phyloP scores from a whole-genome alignment of 2,113 vertebrate genomes.

The Eublepharis macularius region DNA sequence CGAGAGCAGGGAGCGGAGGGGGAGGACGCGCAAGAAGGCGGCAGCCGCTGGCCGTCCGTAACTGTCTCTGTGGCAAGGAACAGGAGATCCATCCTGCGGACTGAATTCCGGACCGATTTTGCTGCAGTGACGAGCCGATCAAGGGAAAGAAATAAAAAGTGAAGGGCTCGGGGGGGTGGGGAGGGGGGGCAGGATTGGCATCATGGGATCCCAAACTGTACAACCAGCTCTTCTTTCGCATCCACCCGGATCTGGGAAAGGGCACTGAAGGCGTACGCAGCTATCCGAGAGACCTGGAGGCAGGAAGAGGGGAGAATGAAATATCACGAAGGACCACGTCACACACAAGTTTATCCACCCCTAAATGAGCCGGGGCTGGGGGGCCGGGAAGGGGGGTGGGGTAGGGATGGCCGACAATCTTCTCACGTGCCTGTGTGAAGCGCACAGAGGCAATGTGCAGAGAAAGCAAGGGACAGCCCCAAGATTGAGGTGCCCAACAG shows the following conservation, averaged over 20 bases:
- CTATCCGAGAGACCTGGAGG: slow-evolving; percentile 91
- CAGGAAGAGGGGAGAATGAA: not conserved
- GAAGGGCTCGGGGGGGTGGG: slow-evolving; percentile 36
- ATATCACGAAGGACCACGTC: no score
- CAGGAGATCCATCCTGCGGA: slow-evolving; percentile 49
- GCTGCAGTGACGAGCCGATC: slow-evolving; percentile 28
- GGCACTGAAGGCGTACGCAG: slow-evolving; percentile 94
- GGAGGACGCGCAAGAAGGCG: not conserved
- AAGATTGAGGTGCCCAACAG: no score
- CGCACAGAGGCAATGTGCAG: not conserved
- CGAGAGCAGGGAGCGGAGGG: no score
- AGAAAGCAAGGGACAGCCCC: not conserved
- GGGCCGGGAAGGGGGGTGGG: not conserved
- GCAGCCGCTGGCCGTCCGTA: fast-evolving
- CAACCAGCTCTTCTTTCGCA: slow-evolving; percentile 94
- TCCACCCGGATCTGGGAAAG: slow-evolving; percentile 97
- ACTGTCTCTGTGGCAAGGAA: slow-evolving; percentile 45
- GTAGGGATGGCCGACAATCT: not conserved
- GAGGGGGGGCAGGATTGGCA: slow-evolving; percentile 8
- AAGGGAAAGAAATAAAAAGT: slow-evolving; percentile 50
- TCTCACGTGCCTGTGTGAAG: not conserved
- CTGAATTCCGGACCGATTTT: slow-evolving; percentile 51
- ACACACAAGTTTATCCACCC: no score
- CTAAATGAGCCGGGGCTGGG: not conserved
- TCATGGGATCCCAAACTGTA: slow-evolving; percentile 97